phyloP scores from a whole-genome alignment of 2,888 invertebrate species.

The Hedya salicella region DNA sequence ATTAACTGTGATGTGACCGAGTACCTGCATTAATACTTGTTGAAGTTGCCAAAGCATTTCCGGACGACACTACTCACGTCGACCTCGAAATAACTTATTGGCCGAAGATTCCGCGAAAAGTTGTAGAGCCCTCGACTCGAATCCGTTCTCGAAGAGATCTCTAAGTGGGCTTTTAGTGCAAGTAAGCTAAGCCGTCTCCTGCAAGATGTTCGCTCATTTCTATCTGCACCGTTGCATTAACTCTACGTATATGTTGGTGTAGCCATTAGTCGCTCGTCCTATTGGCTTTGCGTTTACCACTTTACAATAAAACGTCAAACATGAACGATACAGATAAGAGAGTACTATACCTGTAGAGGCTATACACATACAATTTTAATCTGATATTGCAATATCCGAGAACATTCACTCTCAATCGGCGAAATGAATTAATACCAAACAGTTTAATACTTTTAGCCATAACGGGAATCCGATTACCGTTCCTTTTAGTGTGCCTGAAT shows the following conservation, averaged over 20 bases:
- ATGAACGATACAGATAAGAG: neutral
- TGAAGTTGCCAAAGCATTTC: constrained; percentile 49
- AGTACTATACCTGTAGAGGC: neutral
- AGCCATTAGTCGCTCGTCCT: constrained; percentile 19
- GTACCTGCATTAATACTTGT: constrained; percentile 40
- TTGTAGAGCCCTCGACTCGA: constrained; percentile 75
- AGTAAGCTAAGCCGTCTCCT: constrained; percentile 81
- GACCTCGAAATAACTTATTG: constrained; percentile 74
- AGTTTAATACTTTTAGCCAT: constrained; percentile 5
- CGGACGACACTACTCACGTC: constrained; percentile 54
- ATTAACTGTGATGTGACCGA: constrained; percentile 8
- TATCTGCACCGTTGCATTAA: constrained; percentile 72
- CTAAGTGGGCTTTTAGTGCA: constrained; percentile 84
- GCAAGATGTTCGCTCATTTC: constrained; percentile 79
- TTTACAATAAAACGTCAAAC: neutral
- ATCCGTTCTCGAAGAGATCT: constrained; percentile 79
- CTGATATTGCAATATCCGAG: constrained; percentile 2
- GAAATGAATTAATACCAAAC: constrained; percentile 6
- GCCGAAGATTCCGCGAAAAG: constrained; percentile 71
- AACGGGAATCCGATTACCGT: no score
- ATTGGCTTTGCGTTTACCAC: neutral
- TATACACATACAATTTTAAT: neutral
- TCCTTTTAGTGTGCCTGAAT: no score
- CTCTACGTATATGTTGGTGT: constrained; percentile 37
- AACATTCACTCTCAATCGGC: constrained; percentile 1